Evolutionary conservation across 2,888 invertebrate genomes (phyloP).

Genomic region (Melieria picta): DNA sequence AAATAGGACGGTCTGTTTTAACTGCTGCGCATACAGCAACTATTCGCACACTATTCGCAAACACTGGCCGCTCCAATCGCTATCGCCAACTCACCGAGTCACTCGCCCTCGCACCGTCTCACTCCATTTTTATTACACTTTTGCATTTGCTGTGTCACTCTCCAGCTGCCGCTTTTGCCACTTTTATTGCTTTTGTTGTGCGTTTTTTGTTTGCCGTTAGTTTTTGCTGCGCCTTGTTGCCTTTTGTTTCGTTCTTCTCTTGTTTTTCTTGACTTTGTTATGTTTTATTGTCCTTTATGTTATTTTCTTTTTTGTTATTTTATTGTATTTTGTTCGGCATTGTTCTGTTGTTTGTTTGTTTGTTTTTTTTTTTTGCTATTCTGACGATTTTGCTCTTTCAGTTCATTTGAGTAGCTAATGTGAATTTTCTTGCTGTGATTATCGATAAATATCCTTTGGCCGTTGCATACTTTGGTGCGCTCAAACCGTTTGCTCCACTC

Average conservation of each 20-base stretch:
- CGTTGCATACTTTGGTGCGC: not conserved
- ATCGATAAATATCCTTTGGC: conserved; percentile 29
- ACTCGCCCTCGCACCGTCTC: not conserved
- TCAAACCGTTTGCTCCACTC: not conserved
- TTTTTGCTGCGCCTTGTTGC: conserved; percentile 1
- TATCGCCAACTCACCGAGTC: not conserved
- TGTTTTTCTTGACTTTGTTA: not conserved
- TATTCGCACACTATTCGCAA: no score
- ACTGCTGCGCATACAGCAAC: no score
- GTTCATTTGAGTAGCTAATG: conserved; percentile 24
- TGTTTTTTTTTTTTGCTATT: conserved; percentile 5
- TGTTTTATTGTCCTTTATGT: not conserved
- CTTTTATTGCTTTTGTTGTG: conserved; percentile 20
- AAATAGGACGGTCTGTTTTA: conserved; percentile 1
- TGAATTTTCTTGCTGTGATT: conserved; percentile 23
- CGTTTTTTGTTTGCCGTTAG: not conserved
- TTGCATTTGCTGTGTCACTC: conserved; percentile 3
- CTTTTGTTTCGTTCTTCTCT: not conserved
- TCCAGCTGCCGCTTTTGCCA: conserved; percentile 8
- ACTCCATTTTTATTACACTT: conserved; percentile 20
- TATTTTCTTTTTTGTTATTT: not conserved
- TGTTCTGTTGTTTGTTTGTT: not conserved
- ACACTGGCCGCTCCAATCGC: not conserved
- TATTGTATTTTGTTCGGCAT: not conserved
- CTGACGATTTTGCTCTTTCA: conserved; percentile 15